Evolutionary conservation across 2,113 vertebrate genomes (phyloP).

Genomic region (Callaeas wilsoni): DNA sequence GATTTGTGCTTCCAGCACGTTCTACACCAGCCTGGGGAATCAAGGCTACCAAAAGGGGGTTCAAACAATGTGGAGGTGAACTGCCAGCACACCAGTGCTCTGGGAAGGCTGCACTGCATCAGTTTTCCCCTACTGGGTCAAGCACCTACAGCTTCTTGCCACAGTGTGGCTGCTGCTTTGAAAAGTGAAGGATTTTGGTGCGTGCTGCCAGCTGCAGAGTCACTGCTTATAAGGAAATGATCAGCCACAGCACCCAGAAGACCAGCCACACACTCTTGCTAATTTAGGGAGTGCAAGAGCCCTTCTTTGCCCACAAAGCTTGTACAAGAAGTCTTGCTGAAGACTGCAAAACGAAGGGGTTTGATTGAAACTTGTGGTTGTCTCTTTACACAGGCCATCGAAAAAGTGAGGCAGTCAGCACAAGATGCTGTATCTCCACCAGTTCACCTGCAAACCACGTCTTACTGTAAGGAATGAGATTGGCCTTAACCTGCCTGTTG

Average conservation of each 20-base stretch:
- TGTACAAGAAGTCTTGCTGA: background rate
- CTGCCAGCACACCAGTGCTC: background rate
- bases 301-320: background rate
- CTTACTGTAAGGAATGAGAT: background rate
- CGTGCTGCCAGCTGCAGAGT: conserved; percentile 8
- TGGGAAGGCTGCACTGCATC: background rate
- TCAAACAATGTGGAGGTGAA: background rate
- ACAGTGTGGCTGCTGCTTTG: background rate
- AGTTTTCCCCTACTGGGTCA: background rate
- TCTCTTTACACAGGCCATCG: background rate
- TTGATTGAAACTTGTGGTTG: background rate
- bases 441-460: background rate
- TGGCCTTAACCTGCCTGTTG: background rate
- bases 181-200: conserved; percentile 8
- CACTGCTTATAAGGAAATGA: conserved; percentile 32
- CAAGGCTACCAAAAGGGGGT: background rate
- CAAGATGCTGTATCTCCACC: background rate
- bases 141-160: background rate
- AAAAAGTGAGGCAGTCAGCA: background rate
- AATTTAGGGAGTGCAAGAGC: background rate
- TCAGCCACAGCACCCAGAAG: background rate
- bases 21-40: background rate
- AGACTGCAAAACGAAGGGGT: background rate
- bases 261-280: background rate
- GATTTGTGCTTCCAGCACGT: background rate